Conservation (phyloP, 2,888 invertebrate genomes). For the Dynastes maya region DNA sequence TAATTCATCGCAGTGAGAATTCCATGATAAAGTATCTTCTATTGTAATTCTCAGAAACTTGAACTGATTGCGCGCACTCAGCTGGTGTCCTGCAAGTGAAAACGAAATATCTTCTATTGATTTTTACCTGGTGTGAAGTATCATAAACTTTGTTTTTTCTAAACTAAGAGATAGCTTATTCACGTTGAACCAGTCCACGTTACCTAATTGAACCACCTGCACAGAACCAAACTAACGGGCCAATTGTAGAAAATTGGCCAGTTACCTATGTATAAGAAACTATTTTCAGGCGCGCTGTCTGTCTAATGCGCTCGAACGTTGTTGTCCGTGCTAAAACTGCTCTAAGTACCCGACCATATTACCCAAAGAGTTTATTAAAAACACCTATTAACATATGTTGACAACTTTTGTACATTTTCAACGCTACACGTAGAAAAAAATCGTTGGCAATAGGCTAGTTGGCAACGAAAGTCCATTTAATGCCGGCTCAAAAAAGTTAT, state of each 20-base stretch:
- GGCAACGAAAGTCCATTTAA: slow-evolving; percentile 17
- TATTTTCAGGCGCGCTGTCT: slow-evolving; percentile 1
- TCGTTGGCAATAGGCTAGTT: slow-evolving; percentile 24
- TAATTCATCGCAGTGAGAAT: too few relatives aligned
- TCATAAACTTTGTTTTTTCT: too few relatives aligned
- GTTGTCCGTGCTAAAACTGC: neutral
- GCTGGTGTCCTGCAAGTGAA: too few relatives aligned
- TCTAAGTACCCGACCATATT: neutral
- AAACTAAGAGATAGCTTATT: too few relatives aligned
- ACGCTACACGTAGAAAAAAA: slow-evolving; percentile 10
- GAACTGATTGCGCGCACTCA: too few relatives aligned
- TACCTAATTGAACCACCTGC: neutral
- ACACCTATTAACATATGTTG: slow-evolving; percentile 34
- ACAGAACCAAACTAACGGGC: neutral
- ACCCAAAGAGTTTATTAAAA: slow-evolving; percentile 13
- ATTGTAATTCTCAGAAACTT: too few relatives aligned
- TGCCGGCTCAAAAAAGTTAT: slow-evolving; percentile 15
- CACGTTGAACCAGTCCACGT: too few relatives aligned
- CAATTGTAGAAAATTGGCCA: neutral
- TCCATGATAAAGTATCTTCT: too few relatives aligned
- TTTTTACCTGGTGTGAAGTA: too few relatives aligned
- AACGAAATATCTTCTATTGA: too few relatives aligned
- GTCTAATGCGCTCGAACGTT: neutral
- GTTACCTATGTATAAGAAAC: neutral
- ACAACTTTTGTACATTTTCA: slow-evolving; percentile 2